phyloP scores from a whole-genome alignment of 53 echinoderm and acorn worm genomes.

The Astropecten irregularis region DNA sequence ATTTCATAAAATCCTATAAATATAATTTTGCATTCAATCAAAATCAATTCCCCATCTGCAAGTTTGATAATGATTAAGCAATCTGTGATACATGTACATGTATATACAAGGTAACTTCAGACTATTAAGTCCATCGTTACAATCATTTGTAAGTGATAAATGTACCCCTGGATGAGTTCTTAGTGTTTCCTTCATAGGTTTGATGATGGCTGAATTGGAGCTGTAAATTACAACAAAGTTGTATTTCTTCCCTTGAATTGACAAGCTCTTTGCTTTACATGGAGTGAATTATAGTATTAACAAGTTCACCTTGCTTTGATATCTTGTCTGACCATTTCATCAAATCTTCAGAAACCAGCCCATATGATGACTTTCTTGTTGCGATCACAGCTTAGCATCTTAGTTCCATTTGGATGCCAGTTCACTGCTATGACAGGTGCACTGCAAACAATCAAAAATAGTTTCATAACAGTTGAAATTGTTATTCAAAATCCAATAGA shows the following conservation, averaged over 20 bases:
- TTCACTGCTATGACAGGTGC: slow-evolving; percentile 83
- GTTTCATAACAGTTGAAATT: background rate
- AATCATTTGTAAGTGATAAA: no score
- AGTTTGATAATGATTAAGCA: no score
- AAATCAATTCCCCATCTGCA: no score
- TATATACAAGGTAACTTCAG: no score
- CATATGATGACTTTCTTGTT: slow-evolving; percentile 90
- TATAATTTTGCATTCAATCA: no score
- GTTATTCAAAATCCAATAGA: no score
- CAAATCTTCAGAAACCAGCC: slow-evolving; percentile 63
- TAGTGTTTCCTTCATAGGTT: no score
- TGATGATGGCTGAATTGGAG: no score
- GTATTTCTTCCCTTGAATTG: background rate
- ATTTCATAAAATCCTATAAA: no score
- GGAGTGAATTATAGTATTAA: background rate
- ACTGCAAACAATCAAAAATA: slow-evolving; percentile 38
- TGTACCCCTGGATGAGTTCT: no score
- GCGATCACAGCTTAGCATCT: slow-evolving; percentile 91
- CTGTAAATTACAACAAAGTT: background rate
- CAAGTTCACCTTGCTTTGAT: background rate
- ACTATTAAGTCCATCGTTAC: no score
- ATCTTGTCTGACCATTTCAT: background rate
- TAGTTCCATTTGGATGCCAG: slow-evolving; percentile 89
- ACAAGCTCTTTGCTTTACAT: background rate
- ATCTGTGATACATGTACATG: no score